A percentile compares a stretch with the other conserved stretches of the same genome.
phyloP scores from a whole-genome alignment of 2,113 vertebrate species.

The Bostrychus sinensis region DNA sequence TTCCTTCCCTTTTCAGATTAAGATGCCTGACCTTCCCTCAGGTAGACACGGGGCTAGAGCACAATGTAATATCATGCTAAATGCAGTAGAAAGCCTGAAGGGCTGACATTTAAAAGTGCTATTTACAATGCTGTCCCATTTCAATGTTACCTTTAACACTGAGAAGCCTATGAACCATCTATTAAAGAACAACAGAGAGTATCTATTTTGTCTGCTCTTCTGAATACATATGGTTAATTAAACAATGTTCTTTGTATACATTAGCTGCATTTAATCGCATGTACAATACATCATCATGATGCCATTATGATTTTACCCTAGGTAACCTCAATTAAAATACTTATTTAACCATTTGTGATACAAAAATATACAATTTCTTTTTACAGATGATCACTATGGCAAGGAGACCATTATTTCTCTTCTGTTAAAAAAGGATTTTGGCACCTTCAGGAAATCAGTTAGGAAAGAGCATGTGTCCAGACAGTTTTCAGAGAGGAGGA shows the following conservation, averaged over 20 bases:
- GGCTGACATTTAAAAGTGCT: slow-evolving; percentile 53
- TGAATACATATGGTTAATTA: not conserved
- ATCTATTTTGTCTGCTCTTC: not conserved
- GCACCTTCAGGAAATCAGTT: slow-evolving; percentile 66
- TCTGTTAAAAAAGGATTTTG: slow-evolving; percentile 72
- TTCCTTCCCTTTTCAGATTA: slow-evolving; percentile 50
- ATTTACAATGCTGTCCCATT: slow-evolving; percentile 36
- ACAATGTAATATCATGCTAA: slow-evolving; percentile 27
- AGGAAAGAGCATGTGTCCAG: slow-evolving; percentile 59
- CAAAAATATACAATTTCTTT: slow-evolving; percentile 10
- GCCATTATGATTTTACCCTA: not conserved
- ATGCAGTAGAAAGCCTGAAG: slow-evolving; percentile 25
- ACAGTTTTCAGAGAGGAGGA: slow-evolving; percentile 68
- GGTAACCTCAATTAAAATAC: not conserved
- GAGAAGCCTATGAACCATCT: slow-evolving; percentile 26
- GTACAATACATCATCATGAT: not conserved
- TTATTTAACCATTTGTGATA: not conserved
- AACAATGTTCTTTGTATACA: not conserved
- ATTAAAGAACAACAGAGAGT: not conserved
- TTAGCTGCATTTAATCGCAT: not conserved
- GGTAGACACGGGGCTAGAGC: slow-evolving; percentile 48
- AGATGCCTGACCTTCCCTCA: slow-evolving; percentile 36
- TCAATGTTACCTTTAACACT: slow-evolving; percentile 29
- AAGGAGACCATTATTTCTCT: slow-evolving; percentile 49
- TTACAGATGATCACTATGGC: slow-evolving; percentile 47